These are phyloP conservation scores for Drosophila melanogaster DNA, from an alignment of 1,140 invertebrate genomes.

Conservation along the genomic window DNA sequence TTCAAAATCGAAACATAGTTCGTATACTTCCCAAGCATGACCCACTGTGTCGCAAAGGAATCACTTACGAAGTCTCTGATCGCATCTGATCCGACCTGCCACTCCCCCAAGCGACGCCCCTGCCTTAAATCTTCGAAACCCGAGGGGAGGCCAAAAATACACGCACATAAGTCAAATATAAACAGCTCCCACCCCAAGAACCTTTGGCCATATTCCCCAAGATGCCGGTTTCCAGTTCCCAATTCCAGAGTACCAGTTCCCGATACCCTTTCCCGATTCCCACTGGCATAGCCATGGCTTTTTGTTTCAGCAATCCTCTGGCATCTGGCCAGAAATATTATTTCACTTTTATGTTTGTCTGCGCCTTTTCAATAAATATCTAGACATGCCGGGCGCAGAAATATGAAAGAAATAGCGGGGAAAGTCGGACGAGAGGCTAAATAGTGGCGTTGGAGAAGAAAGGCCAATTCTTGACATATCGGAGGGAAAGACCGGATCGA, in stretches of 20 bases:
- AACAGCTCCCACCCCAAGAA: constrained; percentile 47
- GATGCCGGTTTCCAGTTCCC: background rate
- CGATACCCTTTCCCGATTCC: constrained; percentile 10
- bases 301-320: constrained; percentile 66
- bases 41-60: constrained; percentile 3
- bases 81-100: constrained; percentile 38
- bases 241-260: background rate
- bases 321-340: constrained; percentile 81
- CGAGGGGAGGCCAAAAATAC: constrained; percentile 54
- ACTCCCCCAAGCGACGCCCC: constrained; percentile 27
- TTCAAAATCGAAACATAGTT: too few relatives aligned
- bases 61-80: constrained; percentile 29
- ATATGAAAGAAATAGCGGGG: constrained; percentile 9
- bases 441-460: constrained; percentile 37
- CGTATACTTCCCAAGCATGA: background rate
- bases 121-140: background rate
- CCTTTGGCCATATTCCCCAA: constrained; percentile 30
- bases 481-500: constrained; percentile 51
- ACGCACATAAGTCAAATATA: constrained; percentile 75
- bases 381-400: constrained; percentile 40
- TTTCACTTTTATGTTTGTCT: constrained; percentile 83
- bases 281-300: constrained; percentile 37
- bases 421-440: background rate
- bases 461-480: constrained; percentile 74
- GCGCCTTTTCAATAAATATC: constrained; percentile 80